These are phyloP conservation scores for Oryctolagus cuniculus DNA, from an alignment of 2,113 vertebrate genomes.

Conservation along the genomic window mOryCun1.1 NC_091449.1:7376501-7377000, in stretches of 20 bases:
- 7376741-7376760: no score
- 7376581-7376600: background rate
- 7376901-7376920: background rate
- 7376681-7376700: background rate
- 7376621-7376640: background rate
- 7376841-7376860: background rate
- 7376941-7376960: background rate
- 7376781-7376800: no score
- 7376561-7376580: no score
- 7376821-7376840: background rate
- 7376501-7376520: no score
- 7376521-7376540: no score
- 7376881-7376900: background rate
- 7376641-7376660: background rate
- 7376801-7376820: fast-evolving
- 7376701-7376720: background rate
- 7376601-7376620: background rate
- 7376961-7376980: background rate
- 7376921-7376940: background rate
- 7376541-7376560: background rate
- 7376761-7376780: background rate
- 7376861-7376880: background rate
- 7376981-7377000: background rate
- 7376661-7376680: slow-evolving; percentile 69
- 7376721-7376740: no score